These are phyloP conservation scores for Drosophila burlai DNA, from an alignment of 1,140 invertebrate genomes.

Conservation along the genomic window DNA sequence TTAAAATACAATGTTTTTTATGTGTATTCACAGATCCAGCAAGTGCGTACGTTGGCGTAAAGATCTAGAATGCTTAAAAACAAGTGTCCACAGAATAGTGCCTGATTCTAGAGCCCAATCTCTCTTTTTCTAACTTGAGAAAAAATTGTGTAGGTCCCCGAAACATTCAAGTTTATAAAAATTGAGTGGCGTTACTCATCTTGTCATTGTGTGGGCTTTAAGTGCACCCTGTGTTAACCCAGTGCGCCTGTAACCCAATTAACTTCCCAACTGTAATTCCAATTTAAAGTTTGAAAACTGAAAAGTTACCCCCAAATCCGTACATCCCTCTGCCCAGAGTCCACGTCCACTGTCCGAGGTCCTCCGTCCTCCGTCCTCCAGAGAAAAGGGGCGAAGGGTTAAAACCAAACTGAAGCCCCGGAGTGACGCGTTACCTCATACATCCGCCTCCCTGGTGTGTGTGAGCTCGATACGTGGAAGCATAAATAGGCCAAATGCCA, in stretches of 20 bases:
- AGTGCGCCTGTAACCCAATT: slow-evolving; percentile 69
- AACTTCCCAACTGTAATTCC: slow-evolving; percentile 64
- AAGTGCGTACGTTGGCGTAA: not conserved
- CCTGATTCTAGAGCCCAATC: not conserved
- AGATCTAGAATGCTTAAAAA: not conserved
- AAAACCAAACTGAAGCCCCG: slow-evolving; percentile 66
- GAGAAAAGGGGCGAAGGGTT: slow-evolving; percentile 25
- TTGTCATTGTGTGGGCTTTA: not conserved
- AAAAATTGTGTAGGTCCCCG: not conserved
- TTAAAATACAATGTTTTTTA: no score
- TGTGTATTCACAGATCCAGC: no score
- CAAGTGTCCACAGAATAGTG: not conserved
- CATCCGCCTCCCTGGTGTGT: slow-evolving; percentile 18
- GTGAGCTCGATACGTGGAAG: slow-evolving; percentile 69
- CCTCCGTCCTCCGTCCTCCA: slow-evolving; percentile 27
- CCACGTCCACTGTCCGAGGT: slow-evolving; percentile 21
- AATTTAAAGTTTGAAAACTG: slow-evolving; percentile 36
- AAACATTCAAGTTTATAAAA: not conserved
- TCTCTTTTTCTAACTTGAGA: not conserved
- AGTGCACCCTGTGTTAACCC: slow-evolving; percentile 66
- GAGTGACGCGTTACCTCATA: slow-evolving; percentile 70
- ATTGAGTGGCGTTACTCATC: not conserved
- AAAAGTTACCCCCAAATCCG: slow-evolving; percentile 57
- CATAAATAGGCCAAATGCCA: slow-evolving; percentile 85
- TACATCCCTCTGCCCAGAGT: slow-evolving; percentile 1